Base-by-base conservation (phyloP, 1,140 invertebrate species). In the Bombus consobrinus region DNA sequence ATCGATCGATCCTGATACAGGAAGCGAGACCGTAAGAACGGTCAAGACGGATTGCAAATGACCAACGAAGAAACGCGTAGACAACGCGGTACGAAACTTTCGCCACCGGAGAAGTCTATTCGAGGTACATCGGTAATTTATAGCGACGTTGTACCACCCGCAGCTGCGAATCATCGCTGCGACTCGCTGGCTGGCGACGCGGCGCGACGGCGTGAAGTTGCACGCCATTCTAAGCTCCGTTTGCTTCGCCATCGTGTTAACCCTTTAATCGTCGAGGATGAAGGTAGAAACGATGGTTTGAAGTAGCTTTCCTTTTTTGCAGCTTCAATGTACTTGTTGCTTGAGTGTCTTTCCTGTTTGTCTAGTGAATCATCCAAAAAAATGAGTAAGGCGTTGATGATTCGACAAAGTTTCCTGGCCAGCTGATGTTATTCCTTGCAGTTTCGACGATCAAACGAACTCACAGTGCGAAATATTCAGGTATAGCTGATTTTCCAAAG, bases 1-100 rank as follows among this genome's bases (percentile, higher is more conserved):
- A 74, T 89, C 83, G 74, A 86, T 86, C 69, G 79, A 73, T 83
- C 64, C 81, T 77, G 82, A 89, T 73, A 88, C 83, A 57, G 81
- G 64, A 81, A 81, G 87, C 73, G 66, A 47, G 77, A 41, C 37
- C 13, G 59, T 81, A 62, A 72, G 86, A 90, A 79, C 43, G n/a
- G 41, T 9, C 28, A 78, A 86, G 73, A 79, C 75, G 73, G 15
- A 68, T 77, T 43, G 81, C 47, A 47, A 87, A 62, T 66, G 62
- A 59, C 57, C 10, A 43, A 66, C 53, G 39, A 76, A 76, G 76
- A 34, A n/a, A 66, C 53, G 32, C 57, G 25, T n/a, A 25, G 12
- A 28, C 39, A 39, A n/a, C 12, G 15, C 15, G 9, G 74, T 53
- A n/a, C 39, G 72, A 76, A 71, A 85, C 37, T 85, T 80, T 85